phyloP scores from a whole-genome alignment of 2,888 invertebrate species.

The Acleris literana region DNA sequence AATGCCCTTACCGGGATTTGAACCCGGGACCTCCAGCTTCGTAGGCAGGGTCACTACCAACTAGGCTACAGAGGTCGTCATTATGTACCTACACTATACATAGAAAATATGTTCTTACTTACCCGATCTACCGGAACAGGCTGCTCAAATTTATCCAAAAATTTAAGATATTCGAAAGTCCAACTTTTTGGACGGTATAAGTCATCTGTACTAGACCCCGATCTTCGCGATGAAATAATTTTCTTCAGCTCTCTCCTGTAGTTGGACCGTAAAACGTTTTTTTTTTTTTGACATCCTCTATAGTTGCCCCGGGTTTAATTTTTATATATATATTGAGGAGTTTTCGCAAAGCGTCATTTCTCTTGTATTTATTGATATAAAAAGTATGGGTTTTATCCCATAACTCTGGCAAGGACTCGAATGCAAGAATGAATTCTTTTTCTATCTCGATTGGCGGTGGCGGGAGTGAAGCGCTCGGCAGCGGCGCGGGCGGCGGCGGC shows the following conservation, averaged over 20 bases:
- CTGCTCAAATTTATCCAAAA: constrained; percentile 36
- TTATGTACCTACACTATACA: constrained; percentile 31
- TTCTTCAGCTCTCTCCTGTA: constrained; percentile 36
- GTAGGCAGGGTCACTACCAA: neutral
- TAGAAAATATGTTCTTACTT: constrained; percentile 33
- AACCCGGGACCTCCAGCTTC: no score
- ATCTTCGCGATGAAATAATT: constrained; percentile 36
- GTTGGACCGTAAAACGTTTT: constrained; percentile 31
- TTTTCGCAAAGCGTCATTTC: constrained; percentile 33
- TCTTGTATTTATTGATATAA: constrained; percentile 34
- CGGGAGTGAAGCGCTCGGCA: constrained; percentile 33
- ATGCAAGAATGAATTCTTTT: constrained; percentile 27
- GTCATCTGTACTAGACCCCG: constrained; percentile 32
- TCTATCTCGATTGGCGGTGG: constrained; percentile 33
- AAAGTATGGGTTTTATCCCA: constrained; percentile 32
- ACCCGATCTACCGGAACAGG: constrained; percentile 26
- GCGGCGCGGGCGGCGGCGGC: constrained; percentile 31
- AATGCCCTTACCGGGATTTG: no score
- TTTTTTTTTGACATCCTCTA: constrained; percentile 33
- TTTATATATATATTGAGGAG: constrained; percentile 33
- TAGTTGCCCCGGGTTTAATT: constrained; percentile 35
- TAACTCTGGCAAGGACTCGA: constrained; percentile 27
- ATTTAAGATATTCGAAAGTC: constrained; percentile 36
- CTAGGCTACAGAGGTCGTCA: constrained; percentile 8
- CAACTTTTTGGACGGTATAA: constrained; percentile 35